These are phyloP conservation scores for Helogale parvula DNA, from an alignment of 2,113 vertebrate species.

Conservation along the genomic window DNA sequence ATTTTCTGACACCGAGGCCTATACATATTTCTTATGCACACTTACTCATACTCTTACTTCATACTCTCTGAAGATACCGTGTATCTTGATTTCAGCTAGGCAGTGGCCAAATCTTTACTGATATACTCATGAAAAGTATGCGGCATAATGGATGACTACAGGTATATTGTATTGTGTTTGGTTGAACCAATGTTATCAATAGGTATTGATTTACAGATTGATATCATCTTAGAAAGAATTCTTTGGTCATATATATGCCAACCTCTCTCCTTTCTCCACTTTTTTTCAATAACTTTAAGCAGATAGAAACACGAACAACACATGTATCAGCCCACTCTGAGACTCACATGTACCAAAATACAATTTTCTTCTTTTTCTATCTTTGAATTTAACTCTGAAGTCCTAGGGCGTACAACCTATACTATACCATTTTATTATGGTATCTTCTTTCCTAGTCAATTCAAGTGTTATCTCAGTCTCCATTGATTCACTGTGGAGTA, in stretches of 20 bases:
- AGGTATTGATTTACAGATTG: slow-evolving; percentile 23
- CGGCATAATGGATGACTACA: not conserved
- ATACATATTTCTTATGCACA: not conserved
- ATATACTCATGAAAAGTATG: not conserved
- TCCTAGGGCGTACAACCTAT: not conserved
- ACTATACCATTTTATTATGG: not conserved
- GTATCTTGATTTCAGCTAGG: not conserved
- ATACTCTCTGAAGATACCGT: not conserved
- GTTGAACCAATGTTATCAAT: not conserved
- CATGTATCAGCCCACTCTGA: not conserved
- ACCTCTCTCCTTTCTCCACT: not conserved
- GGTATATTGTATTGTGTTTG: not conserved
- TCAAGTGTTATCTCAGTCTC: not conserved
- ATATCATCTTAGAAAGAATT: slow-evolving; percentile 3
- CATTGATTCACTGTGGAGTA: not conserved
- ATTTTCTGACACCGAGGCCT: not conserved
- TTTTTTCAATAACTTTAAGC: slow-evolving; percentile 1
- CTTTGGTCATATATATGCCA: not conserved
- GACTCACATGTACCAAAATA: not conserved
- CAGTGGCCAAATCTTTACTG: not conserved
- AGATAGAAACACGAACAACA: not conserved
- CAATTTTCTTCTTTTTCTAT: not conserved
- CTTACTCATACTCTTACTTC: not conserved
- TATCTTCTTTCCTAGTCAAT: not conserved
- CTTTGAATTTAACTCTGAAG: slow-evolving; percentile 25